These are phyloP conservation scores for Volucella zonaria DNA, from an alignment of 2,888 invertebrate genomes.

Conservation along the genomic window DNA sequence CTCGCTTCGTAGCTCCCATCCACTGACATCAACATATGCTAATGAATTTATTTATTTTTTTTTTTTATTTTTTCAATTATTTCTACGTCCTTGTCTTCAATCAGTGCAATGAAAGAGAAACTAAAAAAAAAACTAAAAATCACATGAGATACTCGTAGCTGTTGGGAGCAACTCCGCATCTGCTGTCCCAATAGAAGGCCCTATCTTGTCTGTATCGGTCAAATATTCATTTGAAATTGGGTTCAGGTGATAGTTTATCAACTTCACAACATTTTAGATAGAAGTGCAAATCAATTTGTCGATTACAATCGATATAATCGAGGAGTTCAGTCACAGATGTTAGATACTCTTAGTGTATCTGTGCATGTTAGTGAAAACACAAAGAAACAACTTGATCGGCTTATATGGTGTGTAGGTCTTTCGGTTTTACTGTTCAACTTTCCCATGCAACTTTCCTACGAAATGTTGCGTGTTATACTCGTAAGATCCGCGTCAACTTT, in stretches of 20 bases:
- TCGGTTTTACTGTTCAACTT: conserved; percentile 45
- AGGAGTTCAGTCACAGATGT: conserved; percentile 40
- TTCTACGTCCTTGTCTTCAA: conserved; percentile 11
- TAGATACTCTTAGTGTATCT: background rate
- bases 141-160: conserved; percentile 33
- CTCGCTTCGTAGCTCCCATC: conserved; percentile 6
- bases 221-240: conserved; percentile 12
- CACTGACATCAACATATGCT: conserved; percentile 28
- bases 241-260: conserved; percentile 22
- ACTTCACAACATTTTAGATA: conserved; percentile 10
- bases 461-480: background rate
- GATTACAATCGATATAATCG: conserved; percentile 25
- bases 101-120: conserved; percentile 38
- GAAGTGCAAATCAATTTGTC: conserved; percentile 16
- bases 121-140: conserved; percentile 1
- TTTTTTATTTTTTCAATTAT: conserved; percentile 10
- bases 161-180: background rate
- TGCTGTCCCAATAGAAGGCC: conserved; percentile 1
- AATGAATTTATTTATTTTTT: conserved; percentile 10
- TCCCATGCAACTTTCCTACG: conserved; percentile 45
- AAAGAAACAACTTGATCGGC: conserved; percentile 1
- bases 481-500: conserved; percentile 18
- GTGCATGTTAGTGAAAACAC: background rate
- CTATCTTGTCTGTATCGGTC: background rate
- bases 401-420: conserved; percentile 31